Evolutionary conservation across 2,888 invertebrate species (phyloP), one percentile per base, ranked within the genome.

Genomic region (Gisinianus flammeolus): DNA sequence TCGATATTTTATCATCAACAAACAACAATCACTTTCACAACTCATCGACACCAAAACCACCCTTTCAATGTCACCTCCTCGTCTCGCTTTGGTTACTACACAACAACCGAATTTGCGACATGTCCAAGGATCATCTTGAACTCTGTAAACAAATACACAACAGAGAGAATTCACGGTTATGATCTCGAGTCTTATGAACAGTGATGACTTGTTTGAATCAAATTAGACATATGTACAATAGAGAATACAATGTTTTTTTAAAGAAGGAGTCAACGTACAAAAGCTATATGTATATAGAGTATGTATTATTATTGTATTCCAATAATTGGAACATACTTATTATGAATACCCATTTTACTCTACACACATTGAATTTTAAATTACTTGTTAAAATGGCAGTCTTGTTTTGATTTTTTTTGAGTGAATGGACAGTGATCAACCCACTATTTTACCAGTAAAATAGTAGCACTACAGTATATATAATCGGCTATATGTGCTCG

Each of bases 381-480:
- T 44, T 44, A 44, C 44, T 44, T 44, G 44, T 44, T 26, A 26
- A 62, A 62, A 26, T 62, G 62, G 62, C 62, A 62, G 62, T 62
- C 62, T 62, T 62, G 24, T 24, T 26, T 26, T 24, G 28, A 26
- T 58, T 58, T 44, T 44, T 19, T 44, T 44, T 44, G 19, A 28
- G 6, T 24, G 62, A 62, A 26, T 62, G 62, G 28, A 24, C 8
- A 33, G 52, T 26, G 69, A 69, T 0, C 19, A 67, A 24, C 30
- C 2, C 28, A n/a, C 22, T 26, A n/a, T 67, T 30, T 67, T 67
- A 67, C 30, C n/a, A 67, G 28, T 12, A 67, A 67, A 67, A 62
- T 62, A 62, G 22, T 67, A 26, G 5, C 1, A 26, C 28, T 62
- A 67, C 67, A 30, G 30, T 30, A 67, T 26, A 30, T 28, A 67